Evolutionary conservation across 1,140 invertebrate genomes (phyloP).

Genomic region (Ruditapes philippinarum): DNA sequence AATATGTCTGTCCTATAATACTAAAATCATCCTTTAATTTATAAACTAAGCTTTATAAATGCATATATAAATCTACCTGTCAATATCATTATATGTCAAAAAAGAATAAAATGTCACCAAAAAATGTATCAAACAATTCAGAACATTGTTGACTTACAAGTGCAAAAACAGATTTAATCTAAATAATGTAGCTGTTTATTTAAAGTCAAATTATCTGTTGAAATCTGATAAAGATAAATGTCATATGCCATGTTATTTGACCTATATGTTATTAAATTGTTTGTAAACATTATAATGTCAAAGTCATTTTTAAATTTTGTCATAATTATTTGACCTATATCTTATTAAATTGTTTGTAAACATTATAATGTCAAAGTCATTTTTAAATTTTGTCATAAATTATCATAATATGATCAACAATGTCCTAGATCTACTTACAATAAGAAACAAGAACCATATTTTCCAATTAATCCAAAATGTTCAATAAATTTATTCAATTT

Average conservation of each 20-base stretch:
- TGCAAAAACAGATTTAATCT: slow-evolving; percentile 7
- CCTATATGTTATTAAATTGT: neutral
- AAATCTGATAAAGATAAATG: neutral
- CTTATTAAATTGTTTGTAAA: slow-evolving; percentile 20
- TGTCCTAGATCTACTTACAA: slow-evolving; percentile 31
- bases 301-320: neutral
- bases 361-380: slow-evolving; percentile 11
- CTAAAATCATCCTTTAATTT: too few relatives aligned
- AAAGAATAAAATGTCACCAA: too few relatives aligned
- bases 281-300: slow-evolving; percentile 38
- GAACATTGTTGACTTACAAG: neutral
- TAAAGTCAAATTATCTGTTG: neutral
- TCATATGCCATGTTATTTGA: neutral
- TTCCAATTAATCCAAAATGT: slow-evolving; percentile 3
- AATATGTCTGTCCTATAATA: too few relatives aligned
- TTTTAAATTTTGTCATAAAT: slow-evolving; percentile 4
- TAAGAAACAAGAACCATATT: slow-evolving; percentile 54
- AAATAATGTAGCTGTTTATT: slow-evolving; percentile 9
- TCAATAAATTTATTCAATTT: neutral
- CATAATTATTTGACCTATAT: slow-evolving; percentile 4
- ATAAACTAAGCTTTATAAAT: too few relatives aligned
- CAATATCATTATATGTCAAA: too few relatives aligned
- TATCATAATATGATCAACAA: neutral
- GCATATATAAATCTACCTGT: too few relatives aligned
- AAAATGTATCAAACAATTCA: too few relatives aligned